A percentile compares a stretch with the other conserved stretches of the same genome.
These are phyloP conservation scores for Piezodorus guildinii DNA, from an alignment of 1,140 invertebrate species.

Conservation along the genomic window DNA sequence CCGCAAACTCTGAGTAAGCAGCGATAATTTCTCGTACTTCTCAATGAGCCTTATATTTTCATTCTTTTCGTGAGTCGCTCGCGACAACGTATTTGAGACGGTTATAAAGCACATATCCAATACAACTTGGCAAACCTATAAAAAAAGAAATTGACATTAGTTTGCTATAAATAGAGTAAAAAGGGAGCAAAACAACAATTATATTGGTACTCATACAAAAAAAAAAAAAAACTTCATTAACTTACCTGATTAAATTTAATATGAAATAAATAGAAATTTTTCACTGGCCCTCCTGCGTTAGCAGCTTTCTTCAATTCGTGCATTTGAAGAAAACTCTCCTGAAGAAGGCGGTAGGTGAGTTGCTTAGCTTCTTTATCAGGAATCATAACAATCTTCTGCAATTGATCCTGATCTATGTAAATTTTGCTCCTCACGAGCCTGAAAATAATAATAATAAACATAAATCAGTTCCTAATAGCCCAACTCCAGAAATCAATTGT, in stretches of 20 bases:
- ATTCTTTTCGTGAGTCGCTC: constrained; percentile 46
- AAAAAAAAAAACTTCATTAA: no score
- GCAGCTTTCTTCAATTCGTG: constrained; percentile 54
- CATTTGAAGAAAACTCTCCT: constrained; percentile 67
- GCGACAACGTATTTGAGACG: constrained; percentile 54
- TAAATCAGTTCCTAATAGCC: no score
- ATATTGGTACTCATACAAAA: no score
- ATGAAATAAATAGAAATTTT: constrained; percentile 63
- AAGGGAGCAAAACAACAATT: no score
- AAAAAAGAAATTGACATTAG: constrained; percentile 17
- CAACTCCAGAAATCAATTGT: no score
- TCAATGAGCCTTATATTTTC: constrained; percentile 66
- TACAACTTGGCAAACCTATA: constrained; percentile 56
- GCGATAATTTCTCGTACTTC: constrained; percentile 71
- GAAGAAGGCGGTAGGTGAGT: constrained; percentile 63
- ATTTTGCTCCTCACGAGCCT: constrained; percentile 64
- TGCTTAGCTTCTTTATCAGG: constrained; percentile 78
- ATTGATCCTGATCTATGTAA: constrained; percentile 76
- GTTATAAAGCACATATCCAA: constrained; percentile 65
- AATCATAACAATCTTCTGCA: constrained; percentile 79
- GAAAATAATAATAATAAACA: constrained; percentile 26
- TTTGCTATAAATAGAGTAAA: no score
- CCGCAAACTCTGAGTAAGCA: constrained; percentile 60
- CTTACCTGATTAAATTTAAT: constrained; percentile 44
- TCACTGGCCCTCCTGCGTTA: constrained; percentile 43